Evolutionary conservation across 2,888 invertebrate species (phyloP).

Genomic region (Tetheella fluctuosa): DNA sequence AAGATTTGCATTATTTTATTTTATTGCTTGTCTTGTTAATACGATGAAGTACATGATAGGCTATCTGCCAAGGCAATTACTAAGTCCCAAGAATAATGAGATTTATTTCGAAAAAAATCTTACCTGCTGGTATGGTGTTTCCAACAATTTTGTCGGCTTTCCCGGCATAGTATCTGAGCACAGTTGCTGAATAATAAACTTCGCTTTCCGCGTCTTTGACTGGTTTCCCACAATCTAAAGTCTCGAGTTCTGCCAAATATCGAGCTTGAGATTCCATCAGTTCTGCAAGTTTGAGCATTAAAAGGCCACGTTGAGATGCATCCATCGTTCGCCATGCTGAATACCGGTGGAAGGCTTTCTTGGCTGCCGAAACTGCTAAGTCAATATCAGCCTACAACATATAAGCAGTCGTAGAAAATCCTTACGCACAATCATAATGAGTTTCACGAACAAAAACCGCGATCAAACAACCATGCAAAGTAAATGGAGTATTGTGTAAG

Average conservation of each 20-base stretch:
- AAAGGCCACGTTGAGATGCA: conserved; percentile 89
- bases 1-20: neutral
- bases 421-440: too few species aligned
- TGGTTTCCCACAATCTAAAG: conserved; percentile 97
- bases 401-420: neutral
- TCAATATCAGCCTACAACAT: conserved; percentile 89
- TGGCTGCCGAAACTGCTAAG: conserved; percentile 91
- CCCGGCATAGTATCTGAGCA: conserved; percentile 94
- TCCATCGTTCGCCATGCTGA: conserved; percentile 92
- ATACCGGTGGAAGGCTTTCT: conserved; percentile 88
- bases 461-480: neutral
- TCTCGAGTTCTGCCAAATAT: conserved; percentile 94
- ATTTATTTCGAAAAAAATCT: conserved; percentile 15
- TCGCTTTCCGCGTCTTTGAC: conserved; percentile 89
- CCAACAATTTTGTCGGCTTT: conserved; percentile 96
- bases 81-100: neutral
- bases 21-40: neutral
- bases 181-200: conserved; percentile 85
- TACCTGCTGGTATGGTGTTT: conserved; percentile 88
- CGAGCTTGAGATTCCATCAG: conserved; percentile 89
- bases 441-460: neutral
- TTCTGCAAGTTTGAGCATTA: conserved; percentile 90
- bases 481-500: neutral
- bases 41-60: too few species aligned
- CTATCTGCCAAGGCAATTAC: too few species aligned